These are phyloP conservation scores for Chiroxiphia lanceolata DNA, from an alignment of 2,797 vertebrate species.

Conservation along the genomic window DNA sequence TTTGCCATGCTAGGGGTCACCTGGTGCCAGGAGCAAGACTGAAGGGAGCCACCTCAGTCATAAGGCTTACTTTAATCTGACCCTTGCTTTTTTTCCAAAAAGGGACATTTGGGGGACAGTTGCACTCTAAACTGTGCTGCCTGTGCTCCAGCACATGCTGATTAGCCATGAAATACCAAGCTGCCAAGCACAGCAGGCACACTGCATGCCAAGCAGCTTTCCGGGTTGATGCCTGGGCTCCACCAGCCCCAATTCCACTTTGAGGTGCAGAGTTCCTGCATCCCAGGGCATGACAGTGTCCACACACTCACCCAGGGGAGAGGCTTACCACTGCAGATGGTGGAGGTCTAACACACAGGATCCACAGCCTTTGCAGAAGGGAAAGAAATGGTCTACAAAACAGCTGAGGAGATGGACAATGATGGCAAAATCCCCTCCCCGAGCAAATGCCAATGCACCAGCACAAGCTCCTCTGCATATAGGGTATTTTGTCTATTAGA, in stretches of 20 bases:
- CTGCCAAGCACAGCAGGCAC: constrained; percentile 25
- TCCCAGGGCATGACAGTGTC: neutral
- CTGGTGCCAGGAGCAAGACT: neutral
- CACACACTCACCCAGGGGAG: neutral
- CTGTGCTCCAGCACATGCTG: constrained; percentile 13
- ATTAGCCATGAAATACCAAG: neutral
- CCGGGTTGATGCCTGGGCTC: neutral
- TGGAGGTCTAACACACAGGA: accelerated
- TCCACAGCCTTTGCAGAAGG: neutral
- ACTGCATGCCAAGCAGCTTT: constrained; percentile 33
- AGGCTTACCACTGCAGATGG: neutral
- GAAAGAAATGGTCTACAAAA: neutral
- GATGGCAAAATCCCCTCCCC: neutral
- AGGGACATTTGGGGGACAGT: constrained; percentile 1
- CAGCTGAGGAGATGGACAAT: neutral
- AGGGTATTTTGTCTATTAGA: constrained; percentile 25
- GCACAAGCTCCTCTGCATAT: neutral
- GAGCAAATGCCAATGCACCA: neutral
- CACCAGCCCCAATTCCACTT: neutral
- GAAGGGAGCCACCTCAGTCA: accelerated
- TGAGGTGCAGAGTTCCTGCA: accelerated
- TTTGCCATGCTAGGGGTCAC: neutral
- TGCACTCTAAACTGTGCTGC: neutral
- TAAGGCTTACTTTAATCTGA: neutral
- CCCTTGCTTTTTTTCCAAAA: neutral